Conservation (phyloP, 2,888 invertebrate genomes). For the Hybos culiciformis region DNA sequence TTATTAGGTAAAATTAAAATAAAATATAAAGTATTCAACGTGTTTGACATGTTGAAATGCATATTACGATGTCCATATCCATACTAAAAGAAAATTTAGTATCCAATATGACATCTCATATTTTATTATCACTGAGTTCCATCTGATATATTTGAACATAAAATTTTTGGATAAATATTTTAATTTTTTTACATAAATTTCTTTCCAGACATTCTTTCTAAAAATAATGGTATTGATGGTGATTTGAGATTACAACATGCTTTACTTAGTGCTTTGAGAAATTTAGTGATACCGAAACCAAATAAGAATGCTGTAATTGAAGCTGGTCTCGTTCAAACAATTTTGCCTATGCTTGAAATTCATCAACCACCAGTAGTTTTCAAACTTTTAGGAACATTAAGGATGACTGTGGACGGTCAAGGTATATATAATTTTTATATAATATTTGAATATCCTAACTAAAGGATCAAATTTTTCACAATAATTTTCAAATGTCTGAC, state of each 20-base stretch:
- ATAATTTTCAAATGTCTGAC: no score
- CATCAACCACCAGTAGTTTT: constrained; percentile 70
- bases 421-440: constrained; percentile 34
- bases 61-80: no score
- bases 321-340: constrained; percentile 56
- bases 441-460: background rate
- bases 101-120: no score
- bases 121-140: no score
- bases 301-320: constrained; percentile 64
- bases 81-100: no score
- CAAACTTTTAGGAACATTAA: constrained; percentile 68
- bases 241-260: constrained; percentile 43
- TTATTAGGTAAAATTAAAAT: constrained; percentile 39
- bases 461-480: no score
- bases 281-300: constrained; percentile 54
- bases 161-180: no score
- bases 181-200: background rate
- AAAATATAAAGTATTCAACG: background rate
- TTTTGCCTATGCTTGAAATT: constrained; percentile 54
- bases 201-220: constrained; percentile 37
- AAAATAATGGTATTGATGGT: constrained; percentile 44
- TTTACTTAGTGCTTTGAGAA: constrained; percentile 55
- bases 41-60: background rate
- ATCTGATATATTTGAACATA: no score
- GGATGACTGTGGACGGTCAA: constrained; percentile 79